phyloP scores from a whole-genome alignment of 2,888 invertebrate genomes.

The Eupithecia abbreviata region DNA sequence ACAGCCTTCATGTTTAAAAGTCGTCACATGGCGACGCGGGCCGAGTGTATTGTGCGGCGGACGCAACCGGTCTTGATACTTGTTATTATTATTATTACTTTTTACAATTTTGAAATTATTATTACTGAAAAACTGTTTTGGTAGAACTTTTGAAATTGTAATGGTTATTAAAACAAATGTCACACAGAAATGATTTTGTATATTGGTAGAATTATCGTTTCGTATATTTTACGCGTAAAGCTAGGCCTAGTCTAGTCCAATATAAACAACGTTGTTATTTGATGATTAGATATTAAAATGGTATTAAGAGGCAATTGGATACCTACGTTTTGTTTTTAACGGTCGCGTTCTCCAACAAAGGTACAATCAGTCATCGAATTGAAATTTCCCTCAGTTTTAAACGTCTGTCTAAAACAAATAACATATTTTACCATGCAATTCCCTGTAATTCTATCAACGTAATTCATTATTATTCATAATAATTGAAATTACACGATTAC shows the following conservation, averaged over 20 bases:
- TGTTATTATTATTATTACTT: constrained; percentile 63
- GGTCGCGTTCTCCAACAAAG: neutral
- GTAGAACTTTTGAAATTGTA: neutral
- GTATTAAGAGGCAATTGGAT: neutral
- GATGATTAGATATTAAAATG: neutral
- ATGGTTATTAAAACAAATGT: too few species aligned
- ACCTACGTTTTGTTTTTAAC: neutral
- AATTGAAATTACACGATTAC: neutral
- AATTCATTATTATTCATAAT: neutral
- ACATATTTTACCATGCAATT: neutral
- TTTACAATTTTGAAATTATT: neutral
- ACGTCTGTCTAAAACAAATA: neutral
- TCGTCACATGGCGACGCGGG: constrained; percentile 77
- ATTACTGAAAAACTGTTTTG: neutral
- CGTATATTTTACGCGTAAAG: neutral
- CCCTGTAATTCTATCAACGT: neutral
- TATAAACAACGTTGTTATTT: neutral
- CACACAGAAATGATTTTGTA: too few species aligned
- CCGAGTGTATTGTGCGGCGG: constrained; percentile 71
- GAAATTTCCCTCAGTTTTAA: neutral
- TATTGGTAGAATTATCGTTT: neutral
- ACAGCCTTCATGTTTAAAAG: constrained; percentile 58
- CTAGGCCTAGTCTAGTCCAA: neutral
- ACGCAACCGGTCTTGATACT: constrained; percentile 58
- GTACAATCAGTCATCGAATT: neutral